These are phyloP conservation scores for Ciconia boyciana DNA, from an alignment of 2,113 vertebrate species.

Conservation along the genomic window DNA sequence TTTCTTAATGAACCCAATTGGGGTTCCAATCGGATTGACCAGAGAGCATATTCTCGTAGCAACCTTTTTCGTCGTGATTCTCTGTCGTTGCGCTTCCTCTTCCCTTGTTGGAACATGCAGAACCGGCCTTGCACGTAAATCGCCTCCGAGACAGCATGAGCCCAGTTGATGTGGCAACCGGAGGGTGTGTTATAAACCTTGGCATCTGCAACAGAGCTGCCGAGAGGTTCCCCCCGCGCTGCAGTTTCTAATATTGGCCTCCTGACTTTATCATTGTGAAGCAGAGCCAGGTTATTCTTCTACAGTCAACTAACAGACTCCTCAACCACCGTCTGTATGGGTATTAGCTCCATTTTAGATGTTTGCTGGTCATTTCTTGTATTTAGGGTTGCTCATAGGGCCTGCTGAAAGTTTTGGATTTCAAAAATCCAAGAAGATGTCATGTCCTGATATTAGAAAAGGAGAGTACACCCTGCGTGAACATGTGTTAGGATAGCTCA, in stretches of 20 bases:
- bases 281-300: slow-evolving; percentile 10
- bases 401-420: background rate
- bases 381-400: background rate
- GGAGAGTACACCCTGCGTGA: background rate
- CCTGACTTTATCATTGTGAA: slow-evolving; percentile 13
- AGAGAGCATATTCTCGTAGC: background rate
- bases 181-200: background rate
- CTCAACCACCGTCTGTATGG: background rate
- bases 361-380: background rate
- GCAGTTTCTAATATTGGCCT: slow-evolving; percentile 5
- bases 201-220: background rate
- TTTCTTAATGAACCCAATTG: background rate
- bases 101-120: background rate
- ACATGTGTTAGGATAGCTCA: background rate
- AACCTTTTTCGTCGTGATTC: background rate
- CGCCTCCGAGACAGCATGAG: background rate
- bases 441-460: background rate
- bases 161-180: background rate
- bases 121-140: background rate
- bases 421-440: background rate
- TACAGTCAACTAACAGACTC: background rate
- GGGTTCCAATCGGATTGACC: background rate
- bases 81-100: background rate
- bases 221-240: background rate
- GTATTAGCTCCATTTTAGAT: background rate